Evolutionary conservation across 35 echinoderm and acorn worm species (phyloP).

Genomic region (Anneissia japonica): DNA sequence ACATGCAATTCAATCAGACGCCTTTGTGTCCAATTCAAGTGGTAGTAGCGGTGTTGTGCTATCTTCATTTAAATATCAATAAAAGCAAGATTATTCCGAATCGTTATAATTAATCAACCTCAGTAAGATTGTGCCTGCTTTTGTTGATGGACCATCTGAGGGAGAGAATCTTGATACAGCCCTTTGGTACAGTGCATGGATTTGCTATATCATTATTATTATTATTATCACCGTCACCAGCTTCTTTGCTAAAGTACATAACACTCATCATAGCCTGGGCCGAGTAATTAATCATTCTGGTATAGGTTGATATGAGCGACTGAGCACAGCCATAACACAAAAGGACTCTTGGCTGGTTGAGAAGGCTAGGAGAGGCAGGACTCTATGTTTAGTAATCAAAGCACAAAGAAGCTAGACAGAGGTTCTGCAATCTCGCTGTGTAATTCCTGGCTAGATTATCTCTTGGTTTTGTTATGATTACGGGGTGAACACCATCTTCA

Average conservation of each 20-base stretch:
- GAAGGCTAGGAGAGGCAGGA: no score
- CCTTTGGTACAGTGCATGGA: background rate
- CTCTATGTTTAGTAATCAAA: no score
- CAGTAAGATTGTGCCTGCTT: background rate
- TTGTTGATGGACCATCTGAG: background rate
- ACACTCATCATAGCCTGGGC: background rate
- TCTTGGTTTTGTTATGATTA: background rate
- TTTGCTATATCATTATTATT: background rate
- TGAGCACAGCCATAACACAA: no score
- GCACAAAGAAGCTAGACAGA: background rate
- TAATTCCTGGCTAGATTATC: background rate
- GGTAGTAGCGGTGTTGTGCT: background rate
- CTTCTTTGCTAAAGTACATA: background rate
- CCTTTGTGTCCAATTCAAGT: background rate
- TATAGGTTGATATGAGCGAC: no score
- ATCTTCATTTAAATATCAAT: background rate
- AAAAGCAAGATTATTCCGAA: background rate
- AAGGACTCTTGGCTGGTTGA: no score
- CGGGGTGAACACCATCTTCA: background rate
- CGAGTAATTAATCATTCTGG: background rate
- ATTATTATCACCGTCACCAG: no score
- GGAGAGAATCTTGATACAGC: background rate
- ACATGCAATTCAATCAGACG: background rate
- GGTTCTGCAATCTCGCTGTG: background rate
- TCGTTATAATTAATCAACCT: background rate